These are phyloP conservation scores for Arrhamphus sclerolepis DNA, from an alignment of 2,797 vertebrate species.

Conservation along the genomic window DNA sequence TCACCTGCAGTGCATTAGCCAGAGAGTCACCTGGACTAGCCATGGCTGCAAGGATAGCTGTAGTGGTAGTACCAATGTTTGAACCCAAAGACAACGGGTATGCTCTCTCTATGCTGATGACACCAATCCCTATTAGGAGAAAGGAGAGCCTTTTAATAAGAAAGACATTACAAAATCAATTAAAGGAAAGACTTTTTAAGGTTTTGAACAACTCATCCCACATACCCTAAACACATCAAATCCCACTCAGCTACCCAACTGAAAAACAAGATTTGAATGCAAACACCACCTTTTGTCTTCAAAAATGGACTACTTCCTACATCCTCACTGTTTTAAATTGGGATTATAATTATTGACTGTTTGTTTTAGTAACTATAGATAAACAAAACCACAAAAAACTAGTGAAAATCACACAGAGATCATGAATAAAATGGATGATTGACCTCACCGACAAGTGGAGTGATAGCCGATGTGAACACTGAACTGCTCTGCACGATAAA, in stretches of 20 bases:
- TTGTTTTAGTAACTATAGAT: no score
- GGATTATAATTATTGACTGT: no score
- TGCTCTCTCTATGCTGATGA: conserved; percentile 92
- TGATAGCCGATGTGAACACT: conserved; percentile 95
- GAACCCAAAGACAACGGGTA: conserved; percentile 93
- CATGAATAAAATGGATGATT: conserved; percentile 3
- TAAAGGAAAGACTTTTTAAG: no score
- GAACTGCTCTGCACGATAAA: conserved; percentile 98
- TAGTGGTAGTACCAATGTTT: conserved; percentile 97
- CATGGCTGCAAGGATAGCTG: conserved; percentile 91
- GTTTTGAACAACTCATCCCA: no score
- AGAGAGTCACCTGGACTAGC: conserved; percentile 90
- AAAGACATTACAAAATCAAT: no score
- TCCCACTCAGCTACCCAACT: no score
- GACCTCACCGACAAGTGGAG: conserved; percentile 94
- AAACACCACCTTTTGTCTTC: background rate
- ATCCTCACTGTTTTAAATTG: background rate
- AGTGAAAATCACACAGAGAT: background rate
- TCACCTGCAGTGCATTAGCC: conserved; percentile 88
- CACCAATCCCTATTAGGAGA: conserved; percentile 86
- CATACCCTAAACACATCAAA: no score
- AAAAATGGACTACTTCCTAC: background rate
- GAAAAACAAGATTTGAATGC: conserved; percentile 8
- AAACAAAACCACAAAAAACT: background rate
- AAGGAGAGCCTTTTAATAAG: conserved; percentile 1